Evolutionary conservation across 1,140 invertebrate species (phyloP), one percentile per base, ranked within the genome.

Genomic region (Andricus grossulariae): DNA sequence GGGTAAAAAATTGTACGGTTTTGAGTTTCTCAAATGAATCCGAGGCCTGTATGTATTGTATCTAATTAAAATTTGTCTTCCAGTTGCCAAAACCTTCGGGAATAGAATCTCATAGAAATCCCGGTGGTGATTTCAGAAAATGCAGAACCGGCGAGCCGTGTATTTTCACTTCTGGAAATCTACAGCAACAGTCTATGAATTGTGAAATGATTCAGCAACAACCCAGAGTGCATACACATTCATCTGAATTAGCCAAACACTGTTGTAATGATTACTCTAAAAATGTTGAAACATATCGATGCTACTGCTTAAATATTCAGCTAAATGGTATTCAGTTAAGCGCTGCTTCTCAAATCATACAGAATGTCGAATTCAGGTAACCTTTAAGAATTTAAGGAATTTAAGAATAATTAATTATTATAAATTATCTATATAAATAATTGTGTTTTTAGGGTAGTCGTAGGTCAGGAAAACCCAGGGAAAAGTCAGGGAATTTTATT

Each of bases 341-440:
- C 72, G 80, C 85, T 52, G 12, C 76, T 8, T 84, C 72, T 74
- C 60, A 82, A 71, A 73, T 76, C 49, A 75, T 85, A 45, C 75
- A 84, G 82, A 84, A 85, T 73, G 79, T 90, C 45, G 87, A 91
- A 79, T 90, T 91, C 76, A 84, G 88, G 90, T 90, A 84, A 57
- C 18, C 52, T 66, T 32, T 32, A 32, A 3, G 6, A 32, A 32
- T 32, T 32, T n/a, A n/a, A n/a, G n/a, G n/a, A n/a, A n/a, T n/a
- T n/a, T n/a, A n/a, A n/a, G n/a, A n/a, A n/a, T n/a, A n/a, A n/a
- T n/a, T n/a, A n/a, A 32, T 32, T 32, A 32, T 32, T 32, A 32
- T 32, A 32, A 32, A 32, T 5, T 32, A 32, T 32, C 25, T 32
- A 32, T 5, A 32, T 32, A 32, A 32, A 32, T 0, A 32, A 32